Base-by-base conservation (phyloP, 2,797 vertebrate species). In the Pangasius mekongensis region DNA sequence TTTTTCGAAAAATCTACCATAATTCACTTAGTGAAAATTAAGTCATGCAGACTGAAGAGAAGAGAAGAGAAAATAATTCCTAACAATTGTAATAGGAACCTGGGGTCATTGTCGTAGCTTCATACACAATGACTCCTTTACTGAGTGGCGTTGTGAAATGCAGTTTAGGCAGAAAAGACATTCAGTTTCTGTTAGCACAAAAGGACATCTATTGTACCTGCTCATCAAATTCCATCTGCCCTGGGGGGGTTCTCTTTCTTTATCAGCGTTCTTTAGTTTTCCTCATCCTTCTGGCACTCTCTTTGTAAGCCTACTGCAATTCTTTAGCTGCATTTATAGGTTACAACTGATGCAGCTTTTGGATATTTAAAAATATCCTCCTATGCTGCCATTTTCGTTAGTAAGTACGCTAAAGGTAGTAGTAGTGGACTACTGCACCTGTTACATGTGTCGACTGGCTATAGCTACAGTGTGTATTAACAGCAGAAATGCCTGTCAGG, bases 21-120 rank as follows among this genome's bases (percentile, higher is more conserved):
- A 60, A 60, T 81, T 81, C 22, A 24, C 16, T 60, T 60, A 22
- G 22, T 81, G 5, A 47, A 83, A 47, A 18, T 62, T 8, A 82
- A 62, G 58, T 60, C 11, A 39, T 81, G 33, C 10, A 56, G 52
- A 80, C 16, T 22, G 52, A 52, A 56, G n/a, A 56, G 14, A 77
- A 30, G 47, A 78, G 77, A 54, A 33, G 8, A 56, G 5, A 77
- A 1, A 39, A 52, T 8, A 16, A 74, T 9, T 62, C 33, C 36
- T 62, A 62, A 62, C 20, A 62, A 47, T 64, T 83, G 58, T 83
- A 22, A 64, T 83, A n/a, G 80, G 24, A 83, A 83, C 58, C 36
- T 83, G 36, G 58, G 80, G 24, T 83, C 3, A 43, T 82, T 62
- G 30, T 80, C 8, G 58, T 9, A 10, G 36, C 47, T 58, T 80